Conservation (phyloP, 2,888 invertebrate genomes). For the Dorcus hopei region DNA sequence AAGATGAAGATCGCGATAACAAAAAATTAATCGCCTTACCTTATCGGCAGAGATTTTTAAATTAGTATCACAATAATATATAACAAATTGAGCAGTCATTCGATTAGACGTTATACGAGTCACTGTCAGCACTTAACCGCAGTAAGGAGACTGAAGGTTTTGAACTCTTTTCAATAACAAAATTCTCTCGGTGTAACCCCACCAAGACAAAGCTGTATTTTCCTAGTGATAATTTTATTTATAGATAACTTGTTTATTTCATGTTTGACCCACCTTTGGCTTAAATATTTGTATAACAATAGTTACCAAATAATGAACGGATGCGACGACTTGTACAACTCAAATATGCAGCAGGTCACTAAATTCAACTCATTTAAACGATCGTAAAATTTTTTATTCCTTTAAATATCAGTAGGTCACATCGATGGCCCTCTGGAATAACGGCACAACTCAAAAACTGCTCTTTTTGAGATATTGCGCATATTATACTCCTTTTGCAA, state of each 20-base stretch:
- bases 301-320: background rate
- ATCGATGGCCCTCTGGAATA: no score
- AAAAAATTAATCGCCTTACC: no score
- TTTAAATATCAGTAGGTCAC: no score
- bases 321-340: no score
- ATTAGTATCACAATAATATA: background rate
- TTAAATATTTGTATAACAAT: conserved; percentile 11
- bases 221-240: conserved; percentile 15
- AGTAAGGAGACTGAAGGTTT: background rate
- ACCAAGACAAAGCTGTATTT: conserved; percentile 15
- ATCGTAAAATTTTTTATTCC: no score
- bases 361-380: no score
- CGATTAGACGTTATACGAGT: background rate
- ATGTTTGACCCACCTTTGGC: conserved; percentile 18
- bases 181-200: conserved; percentile 10
- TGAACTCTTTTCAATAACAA: conserved; percentile 14
- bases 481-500: no score
- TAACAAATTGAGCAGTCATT: background rate
- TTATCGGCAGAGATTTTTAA: background rate
- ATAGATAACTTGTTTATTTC: conserved; percentile 17
- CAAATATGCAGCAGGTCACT: no score
- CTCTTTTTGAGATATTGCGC: no score
- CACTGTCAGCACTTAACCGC: background rate
- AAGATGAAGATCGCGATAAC: no score
- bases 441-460: no score